Conservation (phyloP, 2,113 vertebrate species). For the Lepisosteus oculatus region DNA sequence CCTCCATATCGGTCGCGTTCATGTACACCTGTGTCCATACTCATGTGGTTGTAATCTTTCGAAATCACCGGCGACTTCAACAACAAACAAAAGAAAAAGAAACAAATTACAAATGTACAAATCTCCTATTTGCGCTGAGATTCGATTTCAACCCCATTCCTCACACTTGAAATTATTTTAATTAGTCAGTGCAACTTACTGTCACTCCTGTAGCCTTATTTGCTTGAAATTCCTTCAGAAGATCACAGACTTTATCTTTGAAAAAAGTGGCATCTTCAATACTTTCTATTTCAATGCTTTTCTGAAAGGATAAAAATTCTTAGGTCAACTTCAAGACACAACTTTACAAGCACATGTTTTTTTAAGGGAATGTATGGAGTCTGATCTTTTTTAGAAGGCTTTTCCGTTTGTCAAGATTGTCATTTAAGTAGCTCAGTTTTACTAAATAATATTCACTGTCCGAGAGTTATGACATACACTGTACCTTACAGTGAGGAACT, state of each 20-base stretch:
- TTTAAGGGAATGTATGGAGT: too few relatives aligned
- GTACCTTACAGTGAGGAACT: too few relatives aligned
- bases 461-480: too few relatives aligned
- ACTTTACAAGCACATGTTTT: neutral
- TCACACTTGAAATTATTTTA: neutral
- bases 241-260: slow-evolving; percentile 56
- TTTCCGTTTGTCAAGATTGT: too few relatives aligned
- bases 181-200: slow-evolving; percentile 36
- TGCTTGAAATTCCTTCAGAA: slow-evolving; percentile 62
- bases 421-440: too few relatives aligned
- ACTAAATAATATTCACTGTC: too few relatives aligned
- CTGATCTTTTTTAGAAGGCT: too few relatives aligned
- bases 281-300: slow-evolving; percentile 61
- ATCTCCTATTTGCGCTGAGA: neutral
- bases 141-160: neutral
- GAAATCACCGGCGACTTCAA: slow-evolving; percentile 18
- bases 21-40: slow-evolving; percentile 1
- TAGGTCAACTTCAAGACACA: neutral
- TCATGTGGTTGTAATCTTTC: slow-evolving; percentile 35
- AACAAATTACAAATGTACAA: neutral
- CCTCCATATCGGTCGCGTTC: slow-evolving; percentile 8
- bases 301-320: slow-evolving; percentile 35
- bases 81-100: slow-evolving; percentile 34
- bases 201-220: slow-evolving; percentile 42
- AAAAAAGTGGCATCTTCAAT: slow-evolving; percentile 62